phyloP scores from a whole-genome alignment of 1,140 invertebrate species.

The Aphaenogaster floridana region DNA sequence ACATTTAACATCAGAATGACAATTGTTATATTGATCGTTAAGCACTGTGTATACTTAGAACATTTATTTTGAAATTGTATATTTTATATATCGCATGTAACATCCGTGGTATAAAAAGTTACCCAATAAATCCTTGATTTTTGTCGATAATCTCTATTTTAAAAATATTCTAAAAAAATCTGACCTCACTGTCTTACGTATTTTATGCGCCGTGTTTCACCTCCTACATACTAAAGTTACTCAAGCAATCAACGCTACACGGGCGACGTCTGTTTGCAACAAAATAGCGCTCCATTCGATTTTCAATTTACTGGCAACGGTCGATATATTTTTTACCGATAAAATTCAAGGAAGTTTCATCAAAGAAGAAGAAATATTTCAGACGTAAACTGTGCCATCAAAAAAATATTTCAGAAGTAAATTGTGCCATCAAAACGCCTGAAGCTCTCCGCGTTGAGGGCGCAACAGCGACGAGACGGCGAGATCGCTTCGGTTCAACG shows the following conservation, averaged over 20 bases:
- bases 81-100: neutral
- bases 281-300: neutral
- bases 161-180: slow-evolving; percentile 2
- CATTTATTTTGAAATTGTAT: slow-evolving; percentile 5
- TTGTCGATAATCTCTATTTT: neutral
- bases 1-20: neutral
- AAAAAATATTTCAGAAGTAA: neutral
- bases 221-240: slow-evolving; percentile 4
- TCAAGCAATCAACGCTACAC: neutral
- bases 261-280: neutral
- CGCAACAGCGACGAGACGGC: neutral
- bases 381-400: neutral
- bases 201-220: neutral
- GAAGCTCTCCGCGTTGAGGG: neutral
- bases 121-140: neutral
- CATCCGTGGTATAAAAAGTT: neutral
- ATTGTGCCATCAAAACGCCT: neutral
- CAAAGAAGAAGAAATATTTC: neutral
- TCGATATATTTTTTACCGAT: neutral
- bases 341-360: neutral
- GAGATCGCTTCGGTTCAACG: neutral
- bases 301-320: neutral
- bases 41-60: neutral
- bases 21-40: neutral
- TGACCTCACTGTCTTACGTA: neutral